Base-by-base conservation (phyloP, 2,888 invertebrate species). In the Drosophila affinis region DNA sequence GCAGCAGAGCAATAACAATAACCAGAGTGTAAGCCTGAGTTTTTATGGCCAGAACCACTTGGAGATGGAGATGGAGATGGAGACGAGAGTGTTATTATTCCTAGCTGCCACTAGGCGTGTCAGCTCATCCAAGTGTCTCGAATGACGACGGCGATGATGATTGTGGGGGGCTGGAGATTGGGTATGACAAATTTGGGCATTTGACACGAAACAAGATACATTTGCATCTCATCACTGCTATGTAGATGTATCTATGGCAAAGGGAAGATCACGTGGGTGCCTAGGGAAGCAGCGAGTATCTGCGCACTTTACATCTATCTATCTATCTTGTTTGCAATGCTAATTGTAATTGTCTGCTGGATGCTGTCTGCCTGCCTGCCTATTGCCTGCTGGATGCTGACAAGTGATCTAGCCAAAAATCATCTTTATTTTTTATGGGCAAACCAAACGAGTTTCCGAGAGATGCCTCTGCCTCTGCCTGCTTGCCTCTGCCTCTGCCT, bases 21-120 rank as follows among this genome's bases (percentile, higher is more conserved):
- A 67, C 65, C 27, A 29, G 29, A 60, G 59, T 62, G 58, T 52
- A 70, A n/a, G n/a, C n/a, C n/a, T n/a, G 49, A 62, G 21, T 72
- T 59, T 87, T 87, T 89, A 86, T 88, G 89, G 85, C 72, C 63
- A 78, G 75, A 88, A 75, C 89, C 87, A 85, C 87, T 80, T 71
- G 62, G 45, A 21, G 21, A 2, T 0, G 21, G 2, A 21, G 18
- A 18, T 1, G 21, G 21, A 51, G 45, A 51, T 55, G 9, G 10
- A 62, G 39, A 29, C 47, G 52, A 62, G 47, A 39, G n/a, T 39
- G n/a, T 39, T 74, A 61, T 44, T 55, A 52, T 69, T 60, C 34
- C 45, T 29, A 52, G 48, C 9, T 82, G 79, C 89, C 86, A 88
- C 88, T 88, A 77, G 83, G 84, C 89, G 82, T 82, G 83, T 61